Base-by-base conservation (phyloP, 2,797 vertebrate species). In the Capromys pilorides region DNA sequence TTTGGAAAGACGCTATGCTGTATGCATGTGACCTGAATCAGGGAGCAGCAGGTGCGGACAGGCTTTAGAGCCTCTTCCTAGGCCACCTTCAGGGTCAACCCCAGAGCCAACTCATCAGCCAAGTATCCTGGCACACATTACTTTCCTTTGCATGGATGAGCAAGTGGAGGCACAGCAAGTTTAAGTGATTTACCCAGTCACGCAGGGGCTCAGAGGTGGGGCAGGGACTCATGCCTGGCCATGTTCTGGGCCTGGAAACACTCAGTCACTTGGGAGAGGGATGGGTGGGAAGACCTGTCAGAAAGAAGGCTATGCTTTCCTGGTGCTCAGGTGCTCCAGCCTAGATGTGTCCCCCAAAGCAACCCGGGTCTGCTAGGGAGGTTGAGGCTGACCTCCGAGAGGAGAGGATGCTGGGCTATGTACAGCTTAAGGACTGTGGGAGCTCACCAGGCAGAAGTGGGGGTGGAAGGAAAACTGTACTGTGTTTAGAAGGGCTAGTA, bases 151-250 rank as follows among this genome's bases (percentile, higher is more conserved):
- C 28, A 64, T 51, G 45, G 83, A 84, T 33, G 28, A 84, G 62
- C 59, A 81, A 59, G 80, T 45, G 1, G 82, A 88, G 19, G 31
- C 36, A 92, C 82, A 78, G 94, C 80, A 59, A 54, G 85, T 28
- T n/a, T 59, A 88, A 84, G 45, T 6, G 6, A 92, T 57, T 62
- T 57, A 45, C 92, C 24, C 67, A 87, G 90, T 59, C 88, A 94
- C 88, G 94, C 49, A 88, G 89, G 18, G 18, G 14, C 33, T n/a
- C 41, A 4, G 21, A 62, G 67, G 51, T 31, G 59, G 39, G 41
- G 39, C 21, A 7, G 77, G 1, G 2, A 41, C 33, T 62, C 39
- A 57, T 1, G 71, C 11, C 22, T 36, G 16, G 26, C 2, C 39
- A 0, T 13, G 16, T 51, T 85, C 51, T 36, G 69, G 75, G 67